Percentiles rank a stretch among this genome's conserved stretches.
phyloP scores from a whole-genome alignment of 2,888 invertebrate genomes.

The Epinotia demarniana region DNA sequence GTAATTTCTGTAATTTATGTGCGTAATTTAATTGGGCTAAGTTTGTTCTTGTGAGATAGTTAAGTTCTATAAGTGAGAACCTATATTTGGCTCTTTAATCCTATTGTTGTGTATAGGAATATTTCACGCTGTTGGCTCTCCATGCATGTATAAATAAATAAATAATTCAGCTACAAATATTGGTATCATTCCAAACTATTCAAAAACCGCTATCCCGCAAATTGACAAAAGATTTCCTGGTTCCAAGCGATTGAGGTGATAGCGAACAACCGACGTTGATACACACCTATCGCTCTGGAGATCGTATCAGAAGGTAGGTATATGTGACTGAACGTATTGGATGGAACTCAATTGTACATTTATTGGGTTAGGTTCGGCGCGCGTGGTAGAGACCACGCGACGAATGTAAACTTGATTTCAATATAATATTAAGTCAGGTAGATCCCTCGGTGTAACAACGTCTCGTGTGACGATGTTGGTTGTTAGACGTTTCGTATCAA shows the following conservation, averaged over 20 bases:
- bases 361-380: not conserved
- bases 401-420: not conserved
- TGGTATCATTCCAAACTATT: constrained; percentile 1
- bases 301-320: not conserved
- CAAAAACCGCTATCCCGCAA: constrained; percentile 11
- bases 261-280: constrained; percentile 31
- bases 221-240: constrained; percentile 30
- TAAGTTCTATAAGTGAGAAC: no score
- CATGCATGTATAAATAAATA: no score
- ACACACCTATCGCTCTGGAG: constrained; percentile 25
- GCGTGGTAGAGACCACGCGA: no score
- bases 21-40: no score
- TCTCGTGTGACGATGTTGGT: not conserved
- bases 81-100: no score
- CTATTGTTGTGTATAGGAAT: no score
- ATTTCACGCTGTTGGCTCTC: no score
- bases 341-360: not conserved
- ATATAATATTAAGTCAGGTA: not conserved
- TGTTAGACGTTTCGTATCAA: not conserved
- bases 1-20: no score
- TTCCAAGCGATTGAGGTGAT: constrained; percentile 13
- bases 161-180: no score
- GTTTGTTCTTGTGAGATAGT: no score
- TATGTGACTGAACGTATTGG: not conserved
- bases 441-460: not conserved